Base-by-base conservation (phyloP, 2,797 vertebrate species). In the Valencia hispanica region DNA sequence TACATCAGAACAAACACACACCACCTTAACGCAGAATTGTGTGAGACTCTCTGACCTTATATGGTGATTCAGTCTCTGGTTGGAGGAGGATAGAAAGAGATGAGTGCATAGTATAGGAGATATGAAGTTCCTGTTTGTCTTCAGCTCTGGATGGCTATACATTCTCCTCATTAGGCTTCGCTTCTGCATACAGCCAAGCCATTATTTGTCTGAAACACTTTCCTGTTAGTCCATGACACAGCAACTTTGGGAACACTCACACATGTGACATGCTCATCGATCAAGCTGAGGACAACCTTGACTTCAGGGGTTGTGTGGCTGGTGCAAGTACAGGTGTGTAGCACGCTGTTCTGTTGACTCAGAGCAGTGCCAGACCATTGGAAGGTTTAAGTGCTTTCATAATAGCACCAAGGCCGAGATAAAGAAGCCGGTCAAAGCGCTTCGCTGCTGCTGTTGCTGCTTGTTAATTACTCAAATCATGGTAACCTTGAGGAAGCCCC, bases 1-100 rank as follows among this genome's bases (percentile, higher is more conserved):
- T 94, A 83, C 84, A 91, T 92, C 92, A 93, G 83, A 14, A 8
- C 70, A 70, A 55, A 74, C 83, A 86, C 83, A 61, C 73, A 71
- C 84, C 73, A 39, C 68, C 73, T 72, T 53, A 55, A 83, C 83
- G 82, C 78, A 80, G 79, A 76, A 80, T 69, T 68, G 72, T 74
- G 71, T 7, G 39, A 82, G 74, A 72, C 76, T 77, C 72, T 68
- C 79, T 41, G 79, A 27, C 86, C 89, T 81, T 92, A 86, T 91
- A 88, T 79, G 89, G 91, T 68, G 36, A 82, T 79, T 68, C 59
- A 47, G 66, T 41, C 50, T 79, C 71, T 74, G 77, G 72, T 48
- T 74, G 74, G 85, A 83, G 72, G 10, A 43, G 34, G 36, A 68
- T 32, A 48, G 53, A n/a, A 71, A 50, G 43, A 77, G 72, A 79